Base-by-base conservation (phyloP, 2,888 invertebrate genomes). In the Hedya salicella region DNA sequence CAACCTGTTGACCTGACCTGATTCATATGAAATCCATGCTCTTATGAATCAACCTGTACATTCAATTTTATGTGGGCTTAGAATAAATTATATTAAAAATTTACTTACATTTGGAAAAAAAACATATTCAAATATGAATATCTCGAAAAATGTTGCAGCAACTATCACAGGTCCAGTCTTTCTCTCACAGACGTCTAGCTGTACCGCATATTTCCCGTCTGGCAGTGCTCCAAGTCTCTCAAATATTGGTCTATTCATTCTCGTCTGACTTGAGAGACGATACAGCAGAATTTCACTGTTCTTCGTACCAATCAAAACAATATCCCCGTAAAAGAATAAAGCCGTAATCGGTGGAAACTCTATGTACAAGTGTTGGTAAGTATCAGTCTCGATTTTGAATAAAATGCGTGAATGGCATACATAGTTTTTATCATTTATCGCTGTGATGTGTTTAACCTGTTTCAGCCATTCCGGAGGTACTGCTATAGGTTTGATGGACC, bases 291-390 rank as follows among this genome's bases (percentile, higher is more conserved):
- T 86, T 40, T 86, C 84, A 5, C 89, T 85, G 4, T 73, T 68
- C 44, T 69, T 80, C 1, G 89, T 86, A 0, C 83, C 90, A 60
- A 90, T 82, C 39, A 91, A 65, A 9, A 88, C 82, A 48, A 86
- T 74, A 53, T 89, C 87, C 9, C 83, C 85, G 70, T 91, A 90
- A 70, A 88, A 90, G 72, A 88, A 90, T 62, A 89, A 69, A 0
- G 90, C 85, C 8, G 88, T 87, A 59, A 91, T 85, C 0, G 81
- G 78, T 16, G 86, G 87, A 69, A 89, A 89, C 48, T 91, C 89
- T 60, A 89, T 72, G 70, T 89, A 91, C 52, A 89, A 73, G 75
- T 87, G 88, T 40, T 78, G 73, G 39, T 83, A 82, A 46, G 79
- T 76, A 19, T 88, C 85, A 0, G 87, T 88, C 74, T 88, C 86